These are phyloP conservation scores for Heliconius eleuchia DNA, from an alignment of 1,140 invertebrate species.

Conservation along the genomic window DNA sequence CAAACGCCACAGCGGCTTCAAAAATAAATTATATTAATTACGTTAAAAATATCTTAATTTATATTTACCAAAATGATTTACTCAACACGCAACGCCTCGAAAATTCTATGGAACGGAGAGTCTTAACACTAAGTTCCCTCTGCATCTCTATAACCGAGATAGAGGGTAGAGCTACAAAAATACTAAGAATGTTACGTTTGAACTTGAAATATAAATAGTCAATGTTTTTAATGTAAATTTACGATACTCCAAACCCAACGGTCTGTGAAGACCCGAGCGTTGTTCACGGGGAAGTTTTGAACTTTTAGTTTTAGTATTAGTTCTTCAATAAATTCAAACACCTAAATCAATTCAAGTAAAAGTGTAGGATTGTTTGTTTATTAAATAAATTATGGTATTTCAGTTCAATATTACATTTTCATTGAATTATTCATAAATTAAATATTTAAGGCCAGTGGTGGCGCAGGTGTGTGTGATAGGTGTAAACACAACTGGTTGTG, in stretches of 20 bases:
- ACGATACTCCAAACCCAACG: background rate
- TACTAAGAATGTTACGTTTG: background rate
- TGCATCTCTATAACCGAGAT: too few relatives aligned
- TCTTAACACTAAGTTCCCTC: too few relatives aligned
- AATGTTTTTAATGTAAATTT: background rate
- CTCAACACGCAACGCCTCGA: too few relatives aligned
- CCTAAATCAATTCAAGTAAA: slow-evolving; percentile 1
- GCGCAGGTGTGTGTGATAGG: too few relatives aligned
- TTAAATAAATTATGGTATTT: background rate
- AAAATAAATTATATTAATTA: too few relatives aligned
- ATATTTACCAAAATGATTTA: too few relatives aligned
- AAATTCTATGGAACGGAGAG: too few relatives aligned
- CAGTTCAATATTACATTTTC: background rate
- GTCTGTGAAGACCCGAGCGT: background rate
- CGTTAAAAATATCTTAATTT: too few relatives aligned
- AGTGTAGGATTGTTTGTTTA: background rate
- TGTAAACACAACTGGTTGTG: too few relatives aligned
- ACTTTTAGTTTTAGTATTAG: slow-evolving; percentile 5
- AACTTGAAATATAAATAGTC: background rate
- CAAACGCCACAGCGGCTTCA: too few relatives aligned
- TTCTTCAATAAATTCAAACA: slow-evolving; percentile 7
- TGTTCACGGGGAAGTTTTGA: background rate
- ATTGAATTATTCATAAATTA: too few relatives aligned
- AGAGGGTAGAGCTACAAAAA: too few relatives aligned
- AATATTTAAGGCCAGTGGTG: background rate